phyloP scores from a whole-genome alignment of 2,113 vertebrate genomes.

The Monopterus albus region DNA sequence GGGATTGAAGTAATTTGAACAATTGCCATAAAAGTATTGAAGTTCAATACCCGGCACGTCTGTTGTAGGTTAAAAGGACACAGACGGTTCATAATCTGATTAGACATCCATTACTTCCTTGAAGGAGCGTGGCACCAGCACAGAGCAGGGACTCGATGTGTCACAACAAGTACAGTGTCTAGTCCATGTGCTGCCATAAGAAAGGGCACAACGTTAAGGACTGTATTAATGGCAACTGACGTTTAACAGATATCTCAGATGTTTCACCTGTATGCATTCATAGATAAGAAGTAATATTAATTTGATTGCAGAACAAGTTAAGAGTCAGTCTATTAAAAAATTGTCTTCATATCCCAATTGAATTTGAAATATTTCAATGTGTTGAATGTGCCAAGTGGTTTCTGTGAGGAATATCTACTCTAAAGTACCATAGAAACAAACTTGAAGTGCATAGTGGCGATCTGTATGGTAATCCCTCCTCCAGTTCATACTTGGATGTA shows the following conservation, averaged over 20 bases:
- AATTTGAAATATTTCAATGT: constrained; percentile 5
- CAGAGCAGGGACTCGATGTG: constrained; percentile 14
- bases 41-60: too few species aligned
- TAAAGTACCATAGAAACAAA: constrained; percentile 18
- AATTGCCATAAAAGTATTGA: too few species aligned
- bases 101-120: constrained; percentile 57
- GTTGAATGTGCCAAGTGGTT: background rate
- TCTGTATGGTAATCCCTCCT: too few species aligned
- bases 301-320: background rate
- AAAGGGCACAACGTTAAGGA: background rate
- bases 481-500: background rate
- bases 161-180: constrained; percentile 1
- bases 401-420: constrained; percentile 14
- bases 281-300: too few species aligned
- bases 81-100: constrained; percentile 58
- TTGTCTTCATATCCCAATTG: too few species aligned
- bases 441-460: background rate
- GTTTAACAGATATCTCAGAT: background rate
- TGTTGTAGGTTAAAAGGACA: constrained; percentile 60
- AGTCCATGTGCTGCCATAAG: background rate
- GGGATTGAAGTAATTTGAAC: too few species aligned
- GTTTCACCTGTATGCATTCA: background rate
- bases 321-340: too few species aligned
- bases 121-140: constrained; percentile 20
- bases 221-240: background rate